Evolutionary conservation across 2,888 invertebrate species (phyloP), one percentile per base, ranked within the genome.

Genomic region (Athrips mouffetella): DNA sequence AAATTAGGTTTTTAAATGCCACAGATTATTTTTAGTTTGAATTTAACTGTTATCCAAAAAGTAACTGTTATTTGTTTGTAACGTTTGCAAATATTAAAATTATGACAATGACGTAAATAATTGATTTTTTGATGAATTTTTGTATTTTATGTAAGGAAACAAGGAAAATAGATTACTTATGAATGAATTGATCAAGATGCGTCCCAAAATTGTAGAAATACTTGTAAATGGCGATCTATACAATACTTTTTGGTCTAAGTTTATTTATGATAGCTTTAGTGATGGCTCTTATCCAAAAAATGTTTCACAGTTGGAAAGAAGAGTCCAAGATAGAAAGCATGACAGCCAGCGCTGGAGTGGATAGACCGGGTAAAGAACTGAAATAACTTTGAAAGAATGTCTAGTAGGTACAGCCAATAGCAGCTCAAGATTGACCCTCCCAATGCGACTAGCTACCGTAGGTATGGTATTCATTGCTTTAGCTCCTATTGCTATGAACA

Each of bases 191-290:
- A 45, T 13, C 44, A 49, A 48, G 48, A 58, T 58, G 58, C 39
- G 25, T 52, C 48, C 27, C 7, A 44, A 46, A n/a, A 16, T 35
- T 8, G 11, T 39, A 23, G 23, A 42, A 31, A 29, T 7, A 21
- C 4, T 11, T 30, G n/a, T 58, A 61, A 70, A 85, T 88, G 87
- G 87, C 86, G 16, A 58, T 88, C 15, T 88, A 86, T 57, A 84
- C 84, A 21, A 85, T 88, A 65, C 63, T 88, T 48, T 82, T 87
- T 51, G 84, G 85, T 30, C 58, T 88, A 62, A 84, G 87, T 58
- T 74, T 88, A 66, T 87, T 87, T 61, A 65, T 87, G 73, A 87
- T 88, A 64, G 83, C 81, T 3, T 55, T 87, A 55, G 84, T 87
- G 0, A 68, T 86, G 49, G 77, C 85, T 3, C 67, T 87, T 21